These are phyloP conservation scores for Celastrina argiolus DNA, from an alignment of 2,888 invertebrate species.

Conservation along the genomic window DNA sequence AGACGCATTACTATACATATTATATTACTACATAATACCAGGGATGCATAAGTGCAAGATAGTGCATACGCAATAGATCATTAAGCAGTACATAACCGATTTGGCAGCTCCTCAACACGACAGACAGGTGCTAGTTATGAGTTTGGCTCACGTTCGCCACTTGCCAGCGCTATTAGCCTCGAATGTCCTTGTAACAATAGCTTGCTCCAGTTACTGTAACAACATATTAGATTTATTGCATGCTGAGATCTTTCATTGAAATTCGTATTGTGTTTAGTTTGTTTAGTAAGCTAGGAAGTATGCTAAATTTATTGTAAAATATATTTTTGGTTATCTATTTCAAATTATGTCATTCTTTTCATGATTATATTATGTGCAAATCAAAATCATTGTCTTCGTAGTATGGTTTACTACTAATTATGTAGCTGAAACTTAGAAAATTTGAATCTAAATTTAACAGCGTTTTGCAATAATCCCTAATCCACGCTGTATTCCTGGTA, in stretches of 20 bases:
- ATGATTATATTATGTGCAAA: no score
- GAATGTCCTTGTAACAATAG: slow-evolving; percentile 15
- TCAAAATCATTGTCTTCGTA: no score
- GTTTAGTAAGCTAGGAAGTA: no score
- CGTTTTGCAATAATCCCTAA: not conserved
- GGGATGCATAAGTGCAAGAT: slow-evolving; percentile 3
- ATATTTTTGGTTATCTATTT: no score
- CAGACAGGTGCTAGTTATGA: slow-evolving; percentile 19
- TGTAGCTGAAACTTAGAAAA: no score
- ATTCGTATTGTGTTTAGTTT: not conserved
- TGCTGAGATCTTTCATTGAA: not conserved
- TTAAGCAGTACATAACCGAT: slow-evolving; percentile 18
- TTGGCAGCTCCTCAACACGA: slow-evolving; percentile 19
- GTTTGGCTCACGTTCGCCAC: slow-evolving; percentile 16
- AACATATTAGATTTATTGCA: not conserved
- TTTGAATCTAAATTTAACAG: not conserved
- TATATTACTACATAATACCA: not conserved
- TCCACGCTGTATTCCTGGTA: not conserved
- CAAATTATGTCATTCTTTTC: no score
- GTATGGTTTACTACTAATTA: no score
- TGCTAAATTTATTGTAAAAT: no score
- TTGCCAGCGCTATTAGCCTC: slow-evolving; percentile 11
- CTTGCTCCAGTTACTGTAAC: slow-evolving; percentile 3
- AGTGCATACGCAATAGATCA: slow-evolving; percentile 4
- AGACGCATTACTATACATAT: not conserved